Evolutionary conservation across 1,140 invertebrate species (phyloP).

Genomic region (Macrobrachium rosenbergii): DNA sequence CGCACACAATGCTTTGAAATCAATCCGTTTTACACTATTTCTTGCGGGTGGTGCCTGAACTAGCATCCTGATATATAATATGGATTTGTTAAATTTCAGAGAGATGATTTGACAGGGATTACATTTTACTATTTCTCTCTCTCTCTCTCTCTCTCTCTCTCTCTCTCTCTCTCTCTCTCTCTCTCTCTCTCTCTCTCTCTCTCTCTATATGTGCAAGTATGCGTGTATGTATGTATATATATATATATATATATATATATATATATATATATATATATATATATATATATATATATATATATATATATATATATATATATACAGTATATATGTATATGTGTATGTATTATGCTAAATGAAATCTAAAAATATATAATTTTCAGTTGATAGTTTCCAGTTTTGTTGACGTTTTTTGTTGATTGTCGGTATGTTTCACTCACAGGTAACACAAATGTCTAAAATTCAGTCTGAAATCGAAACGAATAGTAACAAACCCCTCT

Average conservation of each 20-base stretch:
- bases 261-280: not conserved
- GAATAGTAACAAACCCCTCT: not conserved
- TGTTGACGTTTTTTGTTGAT: too few species aligned
- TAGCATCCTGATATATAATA: too few species aligned
- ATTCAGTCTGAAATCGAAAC: not conserved
- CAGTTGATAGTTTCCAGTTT: not conserved
- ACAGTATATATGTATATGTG: not conserved
- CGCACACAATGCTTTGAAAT: too few species aligned
- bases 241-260: conserved; percentile 14
- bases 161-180: too few species aligned
- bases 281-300: conserved; percentile 4
- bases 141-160: too few species aligned
- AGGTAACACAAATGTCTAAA: not conserved
- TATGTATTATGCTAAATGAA: not conserved
- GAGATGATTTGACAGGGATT: too few species aligned
- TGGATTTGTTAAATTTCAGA: too few species aligned
- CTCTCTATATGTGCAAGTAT: not conserved
- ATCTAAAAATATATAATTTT: too few species aligned
- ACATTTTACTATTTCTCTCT: too few species aligned
- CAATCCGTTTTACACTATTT: too few species aligned
- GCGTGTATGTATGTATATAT: not conserved
- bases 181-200: not conserved
- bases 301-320: not conserved
- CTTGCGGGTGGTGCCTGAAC: too few species aligned
- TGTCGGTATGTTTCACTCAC: too few species aligned